phyloP scores from a whole-genome alignment of 2,797 vertebrate genomes.

The Amblyraja radiata region DNA sequence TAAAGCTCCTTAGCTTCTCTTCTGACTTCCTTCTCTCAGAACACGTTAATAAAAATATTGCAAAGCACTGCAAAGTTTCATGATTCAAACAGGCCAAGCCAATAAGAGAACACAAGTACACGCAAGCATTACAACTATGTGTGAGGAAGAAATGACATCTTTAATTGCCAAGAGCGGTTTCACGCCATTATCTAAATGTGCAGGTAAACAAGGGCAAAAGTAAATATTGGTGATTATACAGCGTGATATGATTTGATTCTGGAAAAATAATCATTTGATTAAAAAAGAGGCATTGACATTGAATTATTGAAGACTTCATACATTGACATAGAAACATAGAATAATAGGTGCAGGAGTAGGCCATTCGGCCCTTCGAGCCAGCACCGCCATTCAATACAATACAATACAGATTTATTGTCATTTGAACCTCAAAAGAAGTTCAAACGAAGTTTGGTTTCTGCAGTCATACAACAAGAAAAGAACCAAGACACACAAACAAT shows the following conservation, averaged over 20 bases:
- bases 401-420: too few species aligned
- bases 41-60: neutral
- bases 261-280: neutral
- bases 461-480: too few species aligned
- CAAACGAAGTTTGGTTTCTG: too few species aligned
- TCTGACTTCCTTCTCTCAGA: neutral
- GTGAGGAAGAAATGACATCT: neutral
- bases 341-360: too few species aligned
- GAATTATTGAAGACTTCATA: neutral
- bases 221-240: neutral
- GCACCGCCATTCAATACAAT: too few species aligned
- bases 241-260: neutral
- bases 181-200: neutral
- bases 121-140: neutral
- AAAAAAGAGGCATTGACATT: neutral
- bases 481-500: too few species aligned
- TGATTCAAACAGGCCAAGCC: neutral
- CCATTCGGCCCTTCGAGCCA: too few species aligned
- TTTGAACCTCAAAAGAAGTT: too few species aligned
- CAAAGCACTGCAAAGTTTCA: neutral
- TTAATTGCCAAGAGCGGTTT: neutral
- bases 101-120: neutral
- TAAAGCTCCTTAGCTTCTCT: neutral
- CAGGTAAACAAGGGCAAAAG: neutral
- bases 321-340: too few species aligned